Base-by-base conservation (phyloP, 2,888 invertebrate species). In the Mimas tiliae region DNA sequence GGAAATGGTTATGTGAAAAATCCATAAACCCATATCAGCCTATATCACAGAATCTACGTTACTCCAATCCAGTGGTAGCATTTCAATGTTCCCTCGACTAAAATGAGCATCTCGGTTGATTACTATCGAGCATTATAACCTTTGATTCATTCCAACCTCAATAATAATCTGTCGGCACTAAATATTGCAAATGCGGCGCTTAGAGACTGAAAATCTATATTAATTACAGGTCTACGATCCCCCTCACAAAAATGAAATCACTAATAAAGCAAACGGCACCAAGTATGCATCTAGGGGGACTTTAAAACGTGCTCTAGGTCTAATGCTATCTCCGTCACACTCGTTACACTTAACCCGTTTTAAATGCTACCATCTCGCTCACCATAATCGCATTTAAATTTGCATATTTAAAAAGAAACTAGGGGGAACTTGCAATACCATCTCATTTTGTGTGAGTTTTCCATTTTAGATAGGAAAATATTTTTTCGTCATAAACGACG, bases 321-420 rank as follows among this genome's bases (percentile, higher is more conserved):
- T 27, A 3, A n/a, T 62, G 52, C 71, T 50, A 55, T 83, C 80
- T 69, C 73, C 67, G 67, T 82, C 74, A 1, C 66, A 52, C 82
- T 48, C 27, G 33, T 62, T 21, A 47, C 50, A 65, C 65, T 65
- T 69, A 19, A 64, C 68, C 70, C 55, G 34, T 63, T 48, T 62
- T 27, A 48, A 19, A 66, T 72, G 65, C 62, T 65, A 47, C 67
- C 58, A 19, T 80, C 76, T 69, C 72, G 52, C 64, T 85, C 77
- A 55, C 69, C 27, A 78, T 84, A 84, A 87, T 86, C 83, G 80
- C 75, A 85, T 88, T 85, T 81, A 83, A 84, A 87, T 87, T 85
- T 87, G 83, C 87, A 87, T 87, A 80, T 85, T 83, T 82, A 80
- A 87, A 86, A 84, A 85, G 83, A 74, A 77, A 74, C 71, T 69